Conservation (phyloP, 1,140 invertebrate genomes). For the Eueides isabella region DNA sequence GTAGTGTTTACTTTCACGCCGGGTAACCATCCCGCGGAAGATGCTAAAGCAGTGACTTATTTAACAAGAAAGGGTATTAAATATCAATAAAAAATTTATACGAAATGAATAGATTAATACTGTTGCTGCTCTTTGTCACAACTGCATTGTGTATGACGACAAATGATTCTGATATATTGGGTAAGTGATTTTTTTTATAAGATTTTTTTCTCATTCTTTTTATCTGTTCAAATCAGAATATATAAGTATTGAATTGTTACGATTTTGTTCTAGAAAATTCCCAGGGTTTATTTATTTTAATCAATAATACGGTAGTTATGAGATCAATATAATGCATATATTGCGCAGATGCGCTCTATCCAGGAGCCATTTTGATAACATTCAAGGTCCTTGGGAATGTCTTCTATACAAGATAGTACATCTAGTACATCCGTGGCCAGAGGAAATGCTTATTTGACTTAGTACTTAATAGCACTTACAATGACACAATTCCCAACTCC, state of each 20-base stretch:
- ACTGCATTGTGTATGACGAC: not conserved
- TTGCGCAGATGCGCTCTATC: not conserved
- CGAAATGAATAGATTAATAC: constrained; percentile 1
- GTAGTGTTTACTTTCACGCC: not conserved
- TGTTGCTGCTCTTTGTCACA: not conserved
- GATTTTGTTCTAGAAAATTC: not conserved
- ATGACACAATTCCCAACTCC: not conserved
- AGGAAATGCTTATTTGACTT: not conserved
- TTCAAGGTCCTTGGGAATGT: not conserved
- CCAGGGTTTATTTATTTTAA: not conserved
- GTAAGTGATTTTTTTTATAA: not conserved
- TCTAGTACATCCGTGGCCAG: not conserved
- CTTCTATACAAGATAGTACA: not conserved
- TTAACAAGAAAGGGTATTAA: not conserved
- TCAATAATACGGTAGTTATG: not conserved
- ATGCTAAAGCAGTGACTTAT: not conserved
- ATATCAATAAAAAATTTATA: not conserved
- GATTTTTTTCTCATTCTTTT: not conserved
- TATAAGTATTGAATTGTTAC: not conserved
- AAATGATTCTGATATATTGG: not conserved
- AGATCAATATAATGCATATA: not conserved
- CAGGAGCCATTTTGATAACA: constrained; percentile 3
- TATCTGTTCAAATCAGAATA: too few species aligned
- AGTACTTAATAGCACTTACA: not conserved
- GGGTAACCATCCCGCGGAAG: not conserved